These are phyloP conservation scores for Chironomus riparius DNA, from an alignment of 2,888 invertebrate genomes.

Conservation along the genomic window DNA sequence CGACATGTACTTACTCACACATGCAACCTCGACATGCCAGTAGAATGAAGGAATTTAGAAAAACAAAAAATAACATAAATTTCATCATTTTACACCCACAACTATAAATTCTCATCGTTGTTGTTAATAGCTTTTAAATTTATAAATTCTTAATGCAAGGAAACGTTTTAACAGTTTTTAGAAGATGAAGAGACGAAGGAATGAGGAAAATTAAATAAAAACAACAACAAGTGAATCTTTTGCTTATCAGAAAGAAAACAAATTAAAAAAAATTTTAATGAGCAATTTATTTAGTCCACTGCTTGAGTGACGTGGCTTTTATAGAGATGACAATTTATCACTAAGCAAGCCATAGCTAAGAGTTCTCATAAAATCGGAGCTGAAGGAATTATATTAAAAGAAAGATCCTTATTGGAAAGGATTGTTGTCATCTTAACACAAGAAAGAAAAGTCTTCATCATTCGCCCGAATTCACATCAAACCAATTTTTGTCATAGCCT, in stretches of 20 bases:
- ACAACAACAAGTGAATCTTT: too few species aligned
- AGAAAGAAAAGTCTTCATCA: not conserved
- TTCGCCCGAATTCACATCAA: slow-evolving; percentile 21
- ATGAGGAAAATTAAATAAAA: not conserved
- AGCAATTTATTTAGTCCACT: slow-evolving; percentile 16
- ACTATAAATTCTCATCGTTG: not conserved
- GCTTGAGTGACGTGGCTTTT: not conserved
- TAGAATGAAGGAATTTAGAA: slow-evolving; percentile 16
- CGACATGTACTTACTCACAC: not conserved
- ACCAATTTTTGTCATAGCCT: slow-evolving; percentile 18
- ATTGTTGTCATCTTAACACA: slow-evolving; percentile 23
- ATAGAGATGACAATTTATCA: not conserved
- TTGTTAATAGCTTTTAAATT: too few species aligned
- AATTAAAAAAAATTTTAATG: slow-evolving; percentile 6
- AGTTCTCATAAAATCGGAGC: not conserved
- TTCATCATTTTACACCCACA: slow-evolving; percentile 14
- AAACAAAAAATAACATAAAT: slow-evolving; percentile 15
- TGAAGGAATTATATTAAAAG: not conserved
- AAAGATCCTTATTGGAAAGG: not conserved
- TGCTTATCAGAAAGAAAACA: too few species aligned
- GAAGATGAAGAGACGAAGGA: not conserved
- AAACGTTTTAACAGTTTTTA: not conserved
- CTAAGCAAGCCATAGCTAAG: not conserved
- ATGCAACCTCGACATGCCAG: not conserved
- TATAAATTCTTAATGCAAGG: too few species aligned